phyloP scores from a whole-genome alignment of 1,140 invertebrate genomes.

The Pissodes strobi region DNA sequence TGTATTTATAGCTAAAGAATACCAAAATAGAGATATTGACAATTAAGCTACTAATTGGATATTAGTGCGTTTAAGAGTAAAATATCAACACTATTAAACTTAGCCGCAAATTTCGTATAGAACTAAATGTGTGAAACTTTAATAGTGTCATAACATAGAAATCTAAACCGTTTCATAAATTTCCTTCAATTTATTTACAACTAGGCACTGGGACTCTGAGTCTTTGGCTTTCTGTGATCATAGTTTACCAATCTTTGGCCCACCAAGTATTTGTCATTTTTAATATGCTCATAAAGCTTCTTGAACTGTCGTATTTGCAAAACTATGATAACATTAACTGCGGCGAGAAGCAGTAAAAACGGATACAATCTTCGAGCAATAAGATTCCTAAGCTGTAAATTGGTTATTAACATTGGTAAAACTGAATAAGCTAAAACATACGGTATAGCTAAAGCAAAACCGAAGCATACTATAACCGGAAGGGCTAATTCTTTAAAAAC shows the following conservation, averaged over 20 bases:
- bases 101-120: no score
- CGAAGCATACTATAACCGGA: conserved; percentile 86
- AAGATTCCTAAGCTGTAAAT: conserved; percentile 73
- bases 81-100: no score
- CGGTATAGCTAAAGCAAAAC: conserved; percentile 85
- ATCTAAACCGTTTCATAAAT: neutral
- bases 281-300: conserved; percentile 96
- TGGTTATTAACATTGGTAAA: conserved; percentile 77
- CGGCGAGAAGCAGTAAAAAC: conserved; percentile 73
- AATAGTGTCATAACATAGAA: no score
- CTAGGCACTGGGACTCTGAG: conserved; percentile 19
- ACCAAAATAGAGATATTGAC: no score
- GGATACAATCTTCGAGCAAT: conserved; percentile 92
- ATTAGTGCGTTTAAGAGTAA: no score
- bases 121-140: no score
- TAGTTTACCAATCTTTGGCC: conserved; percentile 95
- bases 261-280: conserved; percentile 98
- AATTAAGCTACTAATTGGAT: no score
- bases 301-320: conserved; percentile 87
- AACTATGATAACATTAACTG: conserved; percentile 71
- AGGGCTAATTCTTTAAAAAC: conserved; percentile 84
- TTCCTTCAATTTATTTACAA: neutral
- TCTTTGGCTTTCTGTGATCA: conserved; percentile 68
- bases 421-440: conserved; percentile 86
- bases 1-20: no score